phyloP scores from a whole-genome alignment of 1,140 invertebrate genomes.

The Popillia japonica region DNA sequence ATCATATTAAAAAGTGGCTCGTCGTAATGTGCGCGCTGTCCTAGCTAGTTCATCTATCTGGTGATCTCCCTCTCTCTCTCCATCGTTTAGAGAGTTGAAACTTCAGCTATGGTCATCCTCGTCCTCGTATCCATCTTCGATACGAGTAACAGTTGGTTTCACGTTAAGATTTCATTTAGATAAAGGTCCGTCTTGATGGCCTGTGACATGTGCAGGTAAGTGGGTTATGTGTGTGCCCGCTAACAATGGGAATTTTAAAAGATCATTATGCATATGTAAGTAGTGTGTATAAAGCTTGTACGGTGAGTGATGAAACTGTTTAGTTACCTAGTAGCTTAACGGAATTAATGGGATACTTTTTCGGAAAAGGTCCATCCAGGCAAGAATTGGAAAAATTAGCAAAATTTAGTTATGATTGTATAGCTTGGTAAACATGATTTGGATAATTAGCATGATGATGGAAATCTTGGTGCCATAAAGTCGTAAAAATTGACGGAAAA shows the following conservation, averaged over 20 bases:
- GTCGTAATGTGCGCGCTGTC: conserved; percentile 2
- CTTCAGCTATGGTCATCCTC: neutral
- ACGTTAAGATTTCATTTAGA: conserved; percentile 56
- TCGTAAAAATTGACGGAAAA: too few species aligned
- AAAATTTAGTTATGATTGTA: too few species aligned
- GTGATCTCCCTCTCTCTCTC: neutral
- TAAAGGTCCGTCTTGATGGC: conserved; percentile 50
- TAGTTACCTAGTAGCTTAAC: too few species aligned
- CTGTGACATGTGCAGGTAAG: conserved; percentile 52
- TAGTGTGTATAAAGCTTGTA: too few species aligned
- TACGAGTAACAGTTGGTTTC: conserved; percentile 43
- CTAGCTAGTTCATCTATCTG: neutral
- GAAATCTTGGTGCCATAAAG: too few species aligned
- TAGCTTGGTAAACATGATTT: too few species aligned
- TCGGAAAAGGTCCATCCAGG: too few species aligned
- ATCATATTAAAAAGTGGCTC: conserved; percentile 54
- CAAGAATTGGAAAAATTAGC: too few species aligned
- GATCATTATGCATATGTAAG: conserved; percentile 41
- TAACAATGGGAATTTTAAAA: conserved; percentile 52
- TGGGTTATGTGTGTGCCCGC: conserved; percentile 46
- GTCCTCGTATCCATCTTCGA: conserved; percentile 25
- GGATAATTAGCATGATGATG: too few species aligned
- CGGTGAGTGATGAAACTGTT: too few species aligned
- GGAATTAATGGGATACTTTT: too few species aligned
- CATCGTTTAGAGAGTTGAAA: neutral